Evolutionary conservation across 2,797 vertebrate genomes (phyloP), one percentile per base, ranked within the genome.

Genomic region (Poecilia picta): DNA sequence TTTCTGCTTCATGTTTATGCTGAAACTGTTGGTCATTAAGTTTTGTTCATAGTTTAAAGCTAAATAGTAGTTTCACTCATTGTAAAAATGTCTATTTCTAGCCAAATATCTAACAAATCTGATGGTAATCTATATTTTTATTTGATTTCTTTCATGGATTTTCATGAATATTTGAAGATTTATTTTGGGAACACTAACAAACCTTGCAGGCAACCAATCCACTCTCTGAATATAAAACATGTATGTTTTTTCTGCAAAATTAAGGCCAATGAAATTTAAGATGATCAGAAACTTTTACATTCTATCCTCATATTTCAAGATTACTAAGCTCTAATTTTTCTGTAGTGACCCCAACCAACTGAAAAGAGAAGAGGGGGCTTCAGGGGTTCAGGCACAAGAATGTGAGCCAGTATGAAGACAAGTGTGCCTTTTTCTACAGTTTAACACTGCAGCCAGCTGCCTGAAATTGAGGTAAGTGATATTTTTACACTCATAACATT

Each of bases 401-500:
- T 89, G 83, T 80, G 86, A 75, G 46, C 13, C 47, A 77, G 73
- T 73, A 83, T 77, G 78, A 51, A 83, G 80, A 84, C 47, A 31
- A 71, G 66, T 75, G 77, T 49, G 41, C 18, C 79, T 53, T 8
- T 1, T n/a, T 80, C 64, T 8, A 46, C 59, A 59, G 64, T 74
- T 47, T 75, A 47, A 87, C 88, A 62, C 76, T 59, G n/a, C 57
- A 78, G 55, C 81, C 66, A 45, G 46, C 53, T 31, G 20, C 28
- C 25, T 49, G 76, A 76, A 59, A 81, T 80, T 47, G 91, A 92
- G 94, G 95, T 92, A 94, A 92, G 23, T 51, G 8, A 0, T 4
- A 73, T 79, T 62, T 74, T 71, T 28, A 16, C 2, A 49, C 31
- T 62, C 41, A 28, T 20, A 16, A 43, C 11, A 20, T 0, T 33